Conservation (phyloP, 1,140 invertebrate species). For the Bemisia tabaci region DNA sequence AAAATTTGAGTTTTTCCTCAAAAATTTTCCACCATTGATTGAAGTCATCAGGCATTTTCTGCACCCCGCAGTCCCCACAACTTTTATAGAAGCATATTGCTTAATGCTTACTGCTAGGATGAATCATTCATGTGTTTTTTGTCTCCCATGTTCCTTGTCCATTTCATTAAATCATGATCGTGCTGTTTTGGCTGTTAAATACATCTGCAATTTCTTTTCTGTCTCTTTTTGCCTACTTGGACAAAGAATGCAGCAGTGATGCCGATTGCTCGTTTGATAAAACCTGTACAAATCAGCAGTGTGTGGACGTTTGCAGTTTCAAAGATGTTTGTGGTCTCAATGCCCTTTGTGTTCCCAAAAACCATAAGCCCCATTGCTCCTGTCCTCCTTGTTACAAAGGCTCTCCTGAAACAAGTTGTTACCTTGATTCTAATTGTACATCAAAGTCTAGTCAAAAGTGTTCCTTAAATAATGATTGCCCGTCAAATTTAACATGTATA, state of each 20-base stretch:
- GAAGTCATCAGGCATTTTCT: no score
- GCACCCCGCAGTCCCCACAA: no score
- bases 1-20: no score
- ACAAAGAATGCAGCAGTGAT: constrained; percentile 68
- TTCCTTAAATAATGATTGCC: neutral
- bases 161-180: no score
- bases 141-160: no score
- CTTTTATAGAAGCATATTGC: no score
- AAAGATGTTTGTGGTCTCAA: constrained; percentile 76
- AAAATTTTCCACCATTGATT: no score
- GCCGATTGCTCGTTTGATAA: constrained; percentile 79
- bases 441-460: neutral
- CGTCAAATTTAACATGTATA: neutral
- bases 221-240: neutral
- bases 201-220: no score
- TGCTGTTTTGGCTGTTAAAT: no score
- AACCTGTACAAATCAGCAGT: constrained; percentile 73
- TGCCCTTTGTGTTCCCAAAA: constrained; percentile 67
- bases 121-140: no score
- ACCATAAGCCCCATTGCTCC: constrained; percentile 68
- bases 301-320: constrained; percentile 76
- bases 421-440: neutral
- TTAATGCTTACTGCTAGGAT: no score
- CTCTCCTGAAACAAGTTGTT: constrained; percentile 55
- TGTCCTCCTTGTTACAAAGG: constrained; percentile 78